A percentile compares a stretch with the other conserved stretches of the same genome.
These are phyloP conservation scores for Neostethus bicornis DNA, from an alignment of 2,797 vertebrate species.

Conservation along the genomic window DNA sequence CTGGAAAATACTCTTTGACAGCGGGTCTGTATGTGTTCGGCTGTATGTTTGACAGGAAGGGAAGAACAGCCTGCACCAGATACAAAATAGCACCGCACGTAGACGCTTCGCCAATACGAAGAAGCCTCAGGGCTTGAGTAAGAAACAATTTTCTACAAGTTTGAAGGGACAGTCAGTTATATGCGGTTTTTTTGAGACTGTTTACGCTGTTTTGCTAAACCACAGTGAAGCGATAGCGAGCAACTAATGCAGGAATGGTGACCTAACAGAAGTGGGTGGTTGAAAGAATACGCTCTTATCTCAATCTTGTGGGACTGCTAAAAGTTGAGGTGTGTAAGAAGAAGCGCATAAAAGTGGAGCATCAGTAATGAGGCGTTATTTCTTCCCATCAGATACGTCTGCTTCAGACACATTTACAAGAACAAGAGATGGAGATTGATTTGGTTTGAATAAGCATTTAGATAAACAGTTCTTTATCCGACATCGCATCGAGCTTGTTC, in stretches of 20 bases:
- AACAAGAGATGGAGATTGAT: slow-evolving; percentile 25
- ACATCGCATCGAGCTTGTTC: too few species aligned
- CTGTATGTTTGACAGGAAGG: slow-evolving; percentile 73
- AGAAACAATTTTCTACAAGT: slow-evolving; percentile 62
- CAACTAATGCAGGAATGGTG: slow-evolving; percentile 59
- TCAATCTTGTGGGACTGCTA: slow-evolving; percentile 66
- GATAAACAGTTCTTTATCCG: not conserved
- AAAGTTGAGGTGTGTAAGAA: slow-evolving; percentile 45
- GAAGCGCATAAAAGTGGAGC: slow-evolving; percentile 51
- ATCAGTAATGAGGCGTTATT: slow-evolving; percentile 46
- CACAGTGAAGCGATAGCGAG: slow-evolving; percentile 54
- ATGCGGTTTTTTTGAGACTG: slow-evolving; percentile 63
- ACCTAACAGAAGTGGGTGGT: slow-evolving; percentile 59
- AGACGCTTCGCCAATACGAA: slow-evolving; percentile 67
- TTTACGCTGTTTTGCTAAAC: slow-evolving; percentile 52
- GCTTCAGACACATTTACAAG: slow-evolving; percentile 7
- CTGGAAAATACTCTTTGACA: slow-evolving; percentile 76
- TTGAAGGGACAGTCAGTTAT: slow-evolving; percentile 62
- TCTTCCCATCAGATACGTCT: slow-evolving; percentile 54
- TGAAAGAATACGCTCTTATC: slow-evolving; percentile 62
- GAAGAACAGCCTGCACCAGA: slow-evolving; percentile 68
- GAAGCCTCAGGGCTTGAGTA: slow-evolving; percentile 59
- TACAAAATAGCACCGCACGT: slow-evolving; percentile 69
- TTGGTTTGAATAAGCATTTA: slow-evolving; percentile 5
- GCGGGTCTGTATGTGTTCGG: slow-evolving; percentile 68